Evolutionary conservation across 2,888 invertebrate species (phyloP).

Genomic region (Drosophila neonasuta): DNA sequence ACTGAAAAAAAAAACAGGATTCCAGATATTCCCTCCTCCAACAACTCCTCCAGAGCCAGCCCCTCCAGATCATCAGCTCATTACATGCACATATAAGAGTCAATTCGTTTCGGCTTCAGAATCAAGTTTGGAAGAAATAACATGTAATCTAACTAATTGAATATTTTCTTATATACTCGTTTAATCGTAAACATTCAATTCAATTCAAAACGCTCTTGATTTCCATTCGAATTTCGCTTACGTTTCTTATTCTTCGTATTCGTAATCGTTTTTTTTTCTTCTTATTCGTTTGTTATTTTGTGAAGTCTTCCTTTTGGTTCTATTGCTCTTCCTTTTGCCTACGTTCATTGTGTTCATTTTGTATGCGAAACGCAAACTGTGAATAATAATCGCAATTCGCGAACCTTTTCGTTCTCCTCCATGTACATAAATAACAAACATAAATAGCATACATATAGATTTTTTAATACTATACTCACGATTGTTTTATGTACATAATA

Average conservation of each 20-base stretch:
- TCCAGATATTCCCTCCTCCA: conserved; percentile 92
- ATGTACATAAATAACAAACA: conserved; percentile 23
- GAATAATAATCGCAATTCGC: conserved; percentile 25
- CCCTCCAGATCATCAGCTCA: conserved; percentile 89
- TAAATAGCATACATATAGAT: not conserved
- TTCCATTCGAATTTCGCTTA: conserved; percentile 19
- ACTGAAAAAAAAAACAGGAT: conserved; percentile 83
- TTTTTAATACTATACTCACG: not conserved
- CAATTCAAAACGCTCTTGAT: conserved; percentile 18
- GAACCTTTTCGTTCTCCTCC: conserved; percentile 4
- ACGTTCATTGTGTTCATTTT: conserved; percentile 59
- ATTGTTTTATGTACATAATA: not conserved
- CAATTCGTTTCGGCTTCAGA: conserved; percentile 84
- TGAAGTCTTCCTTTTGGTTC: conserved; percentile 43
- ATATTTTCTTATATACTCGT: conserved; percentile 70
- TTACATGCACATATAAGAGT: conserved; percentile 83
- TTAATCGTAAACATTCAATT: conserved; percentile 50
- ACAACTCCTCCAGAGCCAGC: conserved; percentile 93
- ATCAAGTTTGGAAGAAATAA: conserved; percentile 87
- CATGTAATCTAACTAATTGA: conserved; percentile 83
- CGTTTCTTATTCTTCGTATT: not conserved
- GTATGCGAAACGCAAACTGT: conserved; percentile 52
- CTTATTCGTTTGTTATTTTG: conserved; percentile 4
- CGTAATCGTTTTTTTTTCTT: conserved; percentile 23
- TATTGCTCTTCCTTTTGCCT: conserved; percentile 51